These are phyloP conservation scores for Dolichoris vasculosae DNA, from an alignment of 1,140 invertebrate genomes.

Conservation along the genomic window DNA sequence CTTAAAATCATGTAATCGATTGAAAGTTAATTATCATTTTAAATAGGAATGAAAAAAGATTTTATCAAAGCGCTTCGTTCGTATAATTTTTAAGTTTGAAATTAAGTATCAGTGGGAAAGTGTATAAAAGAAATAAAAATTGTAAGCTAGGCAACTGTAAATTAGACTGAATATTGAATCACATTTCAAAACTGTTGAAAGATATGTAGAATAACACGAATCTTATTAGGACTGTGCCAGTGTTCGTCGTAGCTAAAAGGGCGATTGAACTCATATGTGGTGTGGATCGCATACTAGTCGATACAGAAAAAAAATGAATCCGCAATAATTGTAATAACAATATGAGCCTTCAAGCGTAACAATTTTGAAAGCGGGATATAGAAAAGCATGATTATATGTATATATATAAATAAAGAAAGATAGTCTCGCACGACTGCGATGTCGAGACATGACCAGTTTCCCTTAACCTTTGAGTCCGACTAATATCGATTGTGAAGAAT, in stretches of 20 bases:
- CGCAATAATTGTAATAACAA: background rate
- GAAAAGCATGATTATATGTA: background rate
- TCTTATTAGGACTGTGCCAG: background rate
- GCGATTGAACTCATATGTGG: background rate
- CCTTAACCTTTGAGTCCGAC: background rate
- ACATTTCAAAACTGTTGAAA: background rate
- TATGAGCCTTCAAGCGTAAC: background rate
- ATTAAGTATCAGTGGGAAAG: background rate
- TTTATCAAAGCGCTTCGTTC: background rate
- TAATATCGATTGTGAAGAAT: no score
- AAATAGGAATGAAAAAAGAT: background rate
- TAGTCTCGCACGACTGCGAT: background rate
- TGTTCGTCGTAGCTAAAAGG: background rate
- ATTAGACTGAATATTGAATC: background rate
- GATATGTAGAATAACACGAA: background rate
- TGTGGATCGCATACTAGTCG: background rate
- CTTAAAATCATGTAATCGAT: background rate
- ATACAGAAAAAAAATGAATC: background rate
- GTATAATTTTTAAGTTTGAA: background rate
- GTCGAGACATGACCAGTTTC: background rate
- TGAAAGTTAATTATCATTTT: background rate
- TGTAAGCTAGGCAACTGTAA: background rate
- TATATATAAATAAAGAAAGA: background rate
- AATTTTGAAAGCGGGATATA: background rate
- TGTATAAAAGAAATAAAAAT: background rate